A percentile compares a stretch with the other conserved stretches of the same genome.
Evolutionary conservation across 2,888 invertebrate species (phyloP).

Genomic region (Baronia brevicornis): DNA sequence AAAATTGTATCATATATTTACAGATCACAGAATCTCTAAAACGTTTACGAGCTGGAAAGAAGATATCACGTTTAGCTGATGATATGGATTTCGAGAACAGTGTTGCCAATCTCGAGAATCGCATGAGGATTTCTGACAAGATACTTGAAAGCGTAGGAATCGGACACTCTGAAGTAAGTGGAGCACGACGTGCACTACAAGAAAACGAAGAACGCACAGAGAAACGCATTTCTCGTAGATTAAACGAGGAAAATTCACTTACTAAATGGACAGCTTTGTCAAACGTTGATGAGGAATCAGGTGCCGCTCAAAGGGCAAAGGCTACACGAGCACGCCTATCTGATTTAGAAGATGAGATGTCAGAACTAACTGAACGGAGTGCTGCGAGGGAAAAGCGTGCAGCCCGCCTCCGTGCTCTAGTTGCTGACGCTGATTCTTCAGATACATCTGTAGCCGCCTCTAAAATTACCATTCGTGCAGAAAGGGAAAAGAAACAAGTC

Average conservation of each 20-base stretch:
- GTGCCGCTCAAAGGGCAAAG: slow-evolving; percentile 79
- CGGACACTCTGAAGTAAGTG: slow-evolving; percentile 70
- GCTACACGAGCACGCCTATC: slow-evolving; percentile 80
- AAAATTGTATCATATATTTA: slow-evolving; percentile 26
- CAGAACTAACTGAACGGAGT: slow-evolving; percentile 80
- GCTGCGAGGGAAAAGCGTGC: slow-evolving; percentile 82
- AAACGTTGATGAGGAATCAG: slow-evolving; percentile 57
- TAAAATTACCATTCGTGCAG: slow-evolving; percentile 55
- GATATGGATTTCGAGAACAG: slow-evolving; percentile 79
- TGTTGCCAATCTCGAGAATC: slow-evolving; percentile 73
- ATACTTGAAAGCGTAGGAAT: slow-evolving; percentile 79
- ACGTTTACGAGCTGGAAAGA: slow-evolving; percentile 77
- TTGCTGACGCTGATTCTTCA: slow-evolving; percentile 75
- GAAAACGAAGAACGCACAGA: slow-evolving; percentile 68
- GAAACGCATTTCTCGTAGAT: slow-evolving; percentile 59
- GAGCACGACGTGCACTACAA: slow-evolving; percentile 62
- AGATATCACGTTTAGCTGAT: slow-evolving; percentile 75
- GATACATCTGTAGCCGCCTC: slow-evolving; percentile 48
- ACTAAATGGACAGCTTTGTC: slow-evolving; percentile 81
- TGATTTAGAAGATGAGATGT: slow-evolving; percentile 86
- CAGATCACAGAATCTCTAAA: slow-evolving; percentile 77
- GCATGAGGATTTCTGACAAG: slow-evolving; percentile 78
- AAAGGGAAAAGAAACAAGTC: slow-evolving; percentile 69
- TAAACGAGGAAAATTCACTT: slow-evolving; percentile 58
- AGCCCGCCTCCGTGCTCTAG: slow-evolving; percentile 80